These are phyloP conservation scores for Bombus difficillimus DNA, from an alignment of 1,140 invertebrate species.

Conservation along the genomic window DNA sequence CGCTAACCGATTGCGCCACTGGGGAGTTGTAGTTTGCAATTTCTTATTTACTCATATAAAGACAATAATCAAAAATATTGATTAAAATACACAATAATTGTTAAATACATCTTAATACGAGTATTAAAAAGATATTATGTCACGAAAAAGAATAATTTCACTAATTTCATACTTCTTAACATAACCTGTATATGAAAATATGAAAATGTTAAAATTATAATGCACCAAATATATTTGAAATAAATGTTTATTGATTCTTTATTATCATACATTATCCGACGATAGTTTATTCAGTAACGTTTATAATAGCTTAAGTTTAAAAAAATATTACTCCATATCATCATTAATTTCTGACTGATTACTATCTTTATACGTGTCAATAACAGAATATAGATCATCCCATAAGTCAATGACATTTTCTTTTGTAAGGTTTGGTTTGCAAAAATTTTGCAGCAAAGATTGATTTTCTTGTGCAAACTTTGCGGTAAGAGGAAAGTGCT, in stretches of 20 bases:
- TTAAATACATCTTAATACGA: neutral
- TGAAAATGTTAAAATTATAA: too few species aligned
- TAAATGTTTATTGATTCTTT: slow-evolving; percentile 7
- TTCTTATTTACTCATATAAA: slow-evolving; percentile 40
- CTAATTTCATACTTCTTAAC: neutral
- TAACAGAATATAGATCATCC: slow-evolving; percentile 23
- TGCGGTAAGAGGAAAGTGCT: neutral
- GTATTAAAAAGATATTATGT: neutral
- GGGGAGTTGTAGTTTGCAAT: slow-evolving; percentile 83
- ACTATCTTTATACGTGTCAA: slow-evolving; percentile 36
- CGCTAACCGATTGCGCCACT: slow-evolving; percentile 99
- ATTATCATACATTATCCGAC: neutral
- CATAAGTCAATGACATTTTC: slow-evolving; percentile 32
- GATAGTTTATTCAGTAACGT: neutral
- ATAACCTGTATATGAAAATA: neutral
- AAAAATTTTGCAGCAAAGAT: slow-evolving; percentile 44
- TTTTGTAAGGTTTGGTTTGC: neutral
- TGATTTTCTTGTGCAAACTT: slow-evolving; percentile 47
- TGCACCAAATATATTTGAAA: neutral
- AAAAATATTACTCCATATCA: neutral
- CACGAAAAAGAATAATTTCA: too few species aligned
- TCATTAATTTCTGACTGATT: neutral
- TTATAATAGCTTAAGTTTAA: too few species aligned
- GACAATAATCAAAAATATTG: neutral
- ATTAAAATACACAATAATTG: neutral